These are phyloP conservation scores for Sphenodon punctatus DNA, from an alignment of 2,797 vertebrate species.

Conservation along the genomic window DNA sequence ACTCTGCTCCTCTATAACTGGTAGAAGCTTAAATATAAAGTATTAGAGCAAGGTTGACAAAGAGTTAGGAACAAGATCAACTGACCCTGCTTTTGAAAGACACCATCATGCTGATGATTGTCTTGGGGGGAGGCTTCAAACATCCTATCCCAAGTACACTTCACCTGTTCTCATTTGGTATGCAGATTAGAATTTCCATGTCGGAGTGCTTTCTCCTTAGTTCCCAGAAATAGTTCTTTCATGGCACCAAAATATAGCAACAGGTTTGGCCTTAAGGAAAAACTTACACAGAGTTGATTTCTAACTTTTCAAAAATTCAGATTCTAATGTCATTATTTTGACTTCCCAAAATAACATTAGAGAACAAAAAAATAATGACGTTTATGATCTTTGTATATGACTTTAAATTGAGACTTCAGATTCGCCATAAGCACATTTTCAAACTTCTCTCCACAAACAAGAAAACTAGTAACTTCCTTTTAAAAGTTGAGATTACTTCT, in stretches of 20 bases:
- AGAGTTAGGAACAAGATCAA: neutral
- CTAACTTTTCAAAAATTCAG: too few species aligned
- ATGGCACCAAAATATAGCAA: neutral
- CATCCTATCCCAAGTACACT: neutral
- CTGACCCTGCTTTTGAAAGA: neutral
- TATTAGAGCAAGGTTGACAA: neutral
- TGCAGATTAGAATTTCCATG: neutral
- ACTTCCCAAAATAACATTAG: too few species aligned
- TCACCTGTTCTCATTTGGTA: neutral
- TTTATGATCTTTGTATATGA: too few species aligned
- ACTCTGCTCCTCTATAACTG: neutral
- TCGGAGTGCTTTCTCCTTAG: neutral
- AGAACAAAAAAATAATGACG: too few species aligned
- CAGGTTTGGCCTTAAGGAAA: neutral
- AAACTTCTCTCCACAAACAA: too few species aligned
- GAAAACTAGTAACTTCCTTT: too few species aligned
- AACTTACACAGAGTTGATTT: too few species aligned
- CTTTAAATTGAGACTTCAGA: too few species aligned
- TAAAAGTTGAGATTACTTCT: too few species aligned
- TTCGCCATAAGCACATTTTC: too few species aligned
- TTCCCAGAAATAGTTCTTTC: neutral
- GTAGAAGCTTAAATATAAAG: neutral
- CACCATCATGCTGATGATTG: neutral
- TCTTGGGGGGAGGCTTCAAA: neutral
- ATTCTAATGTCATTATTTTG: too few species aligned